Conservation (phyloP, 2,888 invertebrate species). For the Drosophila niveifrons region DNA sequence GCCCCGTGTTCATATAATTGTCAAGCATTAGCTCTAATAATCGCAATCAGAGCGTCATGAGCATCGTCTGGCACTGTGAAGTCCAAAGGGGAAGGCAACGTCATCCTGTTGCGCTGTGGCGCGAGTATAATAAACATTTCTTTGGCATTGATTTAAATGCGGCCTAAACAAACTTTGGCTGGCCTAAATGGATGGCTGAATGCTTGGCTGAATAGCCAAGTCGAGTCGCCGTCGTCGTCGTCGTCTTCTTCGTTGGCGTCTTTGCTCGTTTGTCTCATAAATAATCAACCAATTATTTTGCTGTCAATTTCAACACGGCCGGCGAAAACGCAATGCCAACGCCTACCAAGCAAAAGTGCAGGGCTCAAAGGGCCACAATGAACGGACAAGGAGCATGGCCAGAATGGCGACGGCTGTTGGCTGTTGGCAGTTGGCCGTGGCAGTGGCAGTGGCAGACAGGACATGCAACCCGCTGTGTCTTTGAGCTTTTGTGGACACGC, state of each 20-base stretch:
- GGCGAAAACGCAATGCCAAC: conserved; percentile 73
- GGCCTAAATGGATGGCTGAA: conserved; percentile 25
- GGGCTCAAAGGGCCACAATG: conserved; percentile 7
- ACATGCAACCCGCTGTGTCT: conserved; percentile 78
- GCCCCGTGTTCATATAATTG: neutral
- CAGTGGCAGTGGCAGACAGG: conserved; percentile 24
- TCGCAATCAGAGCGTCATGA: neutral
- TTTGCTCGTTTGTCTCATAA: conserved; percentile 73
- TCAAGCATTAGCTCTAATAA: conserved; percentile 6
- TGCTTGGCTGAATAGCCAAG: neutral
- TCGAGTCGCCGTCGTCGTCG: neutral
- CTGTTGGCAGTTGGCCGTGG: conserved; percentile 26
- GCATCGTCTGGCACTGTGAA: conserved; percentile 14
- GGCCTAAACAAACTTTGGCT: conserved; percentile 59
- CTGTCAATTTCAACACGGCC: conserved; percentile 83
- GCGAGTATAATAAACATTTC: conserved; percentile 37
- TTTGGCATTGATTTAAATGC: conserved; percentile 61
- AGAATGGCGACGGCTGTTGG: conserved; percentile 16
- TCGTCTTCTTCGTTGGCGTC: conserved; percentile 22
- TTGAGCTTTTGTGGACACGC: conserved; percentile 39
- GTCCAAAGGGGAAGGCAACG: neutral
- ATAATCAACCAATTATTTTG: conserved; percentile 83
- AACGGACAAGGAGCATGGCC: conserved; percentile 26
- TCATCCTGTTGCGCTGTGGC: conserved; percentile 18
- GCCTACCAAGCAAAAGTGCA: conserved; percentile 43